Evolutionary conservation across 92 coral and sea anemone genomes (phyloP), one percentile per base, ranked within the genome.

Genomic region (Parazoanthus darwini): DNA sequence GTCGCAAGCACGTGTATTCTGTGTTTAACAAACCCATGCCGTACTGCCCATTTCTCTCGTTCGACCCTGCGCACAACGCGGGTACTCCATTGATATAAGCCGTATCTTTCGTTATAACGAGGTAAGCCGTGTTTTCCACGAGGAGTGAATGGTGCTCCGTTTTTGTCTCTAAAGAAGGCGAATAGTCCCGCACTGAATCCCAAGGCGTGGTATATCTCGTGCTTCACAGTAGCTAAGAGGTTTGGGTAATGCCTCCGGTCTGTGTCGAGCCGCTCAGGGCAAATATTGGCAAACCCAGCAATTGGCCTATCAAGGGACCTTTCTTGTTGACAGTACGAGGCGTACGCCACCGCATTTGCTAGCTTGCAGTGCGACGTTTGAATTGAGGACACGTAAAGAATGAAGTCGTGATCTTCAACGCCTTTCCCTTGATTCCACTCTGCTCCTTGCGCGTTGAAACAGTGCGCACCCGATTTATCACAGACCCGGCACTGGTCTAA

Each of bases 111-210:
- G 42, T 95, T 94, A 71, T 95, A 97, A 38, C 84, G 89, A 15
- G 99, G 99, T 7, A 97, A 88, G 11, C 99, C 99, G 65, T 95
- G 96, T 70, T 90, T 91, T 70, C 89, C 93, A 56, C 99, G 88
- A 33, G 89, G 90, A 54, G 99, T 97, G 81, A 93, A 92, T 15
- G 99, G 98, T 51, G 72, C 94, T 20, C 99, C 99, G 70, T 91
- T 73, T 67, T 71, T 82, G 51, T 93, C 90, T 35, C 99, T 91
- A 76, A 90, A 97, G 74, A 97, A 97, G 38, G 99, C 99, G 56
- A 90, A 97, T 29, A 97, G 90, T 20, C 99, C 99, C n/a, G 99
- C 99, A 43, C 99, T 97, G 67, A 97, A 97, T 26, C 99, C 99
- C 35, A 97, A 83, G 0, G 99, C 99, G 87, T 97, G 99, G 78